These are phyloP conservation scores for Coenonympha glycerion DNA, from an alignment of 2,888 invertebrate species.

Conservation along the genomic window DNA sequence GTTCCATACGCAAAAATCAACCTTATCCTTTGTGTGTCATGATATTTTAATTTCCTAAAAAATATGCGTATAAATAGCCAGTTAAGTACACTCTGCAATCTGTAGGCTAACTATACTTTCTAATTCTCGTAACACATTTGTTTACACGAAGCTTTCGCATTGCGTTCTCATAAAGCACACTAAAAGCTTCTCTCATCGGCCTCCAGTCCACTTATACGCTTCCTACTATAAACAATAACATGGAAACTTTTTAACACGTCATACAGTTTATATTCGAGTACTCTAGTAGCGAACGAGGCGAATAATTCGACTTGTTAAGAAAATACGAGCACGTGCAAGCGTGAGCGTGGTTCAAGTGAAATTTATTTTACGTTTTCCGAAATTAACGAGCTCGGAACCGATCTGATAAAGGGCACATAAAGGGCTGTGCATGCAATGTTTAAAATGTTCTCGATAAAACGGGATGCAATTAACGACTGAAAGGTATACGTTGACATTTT, in stretches of 20 bases:
- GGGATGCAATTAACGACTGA: background rate
- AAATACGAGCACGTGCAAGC: conserved; percentile 59
- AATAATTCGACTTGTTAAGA: conserved; percentile 69
- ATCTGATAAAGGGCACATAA: conserved; percentile 8
- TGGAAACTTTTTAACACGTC: conserved; percentile 68
- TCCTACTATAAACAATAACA: conserved; percentile 69
- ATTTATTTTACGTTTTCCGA: conserved; percentile 25
- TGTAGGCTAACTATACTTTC: too few relatives aligned
- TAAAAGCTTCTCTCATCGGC: conserved; percentile 65
- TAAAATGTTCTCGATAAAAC: background rate
- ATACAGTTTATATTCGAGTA: conserved; percentile 42
- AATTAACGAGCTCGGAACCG: conserved; percentile 10
- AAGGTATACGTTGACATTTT: background rate
- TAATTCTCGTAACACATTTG: conserved; percentile 10
- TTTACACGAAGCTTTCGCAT: conserved; percentile 16
- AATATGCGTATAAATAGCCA: too few relatives aligned
- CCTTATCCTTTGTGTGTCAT: too few relatives aligned
- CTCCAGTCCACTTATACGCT: conserved; percentile 51
- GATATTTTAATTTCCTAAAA: too few relatives aligned
- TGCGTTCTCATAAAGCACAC: conserved; percentile 24
- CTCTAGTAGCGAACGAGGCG: conserved; percentile 49
- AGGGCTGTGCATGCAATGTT: conserved; percentile 9
- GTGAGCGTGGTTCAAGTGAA: conserved; percentile 30
- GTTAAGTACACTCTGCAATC: background rate
- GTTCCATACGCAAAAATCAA: background rate